phyloP scores from a whole-genome alignment of 2,797 vertebrate genomes.

The Sebastiscus albofasciatus region DNA sequence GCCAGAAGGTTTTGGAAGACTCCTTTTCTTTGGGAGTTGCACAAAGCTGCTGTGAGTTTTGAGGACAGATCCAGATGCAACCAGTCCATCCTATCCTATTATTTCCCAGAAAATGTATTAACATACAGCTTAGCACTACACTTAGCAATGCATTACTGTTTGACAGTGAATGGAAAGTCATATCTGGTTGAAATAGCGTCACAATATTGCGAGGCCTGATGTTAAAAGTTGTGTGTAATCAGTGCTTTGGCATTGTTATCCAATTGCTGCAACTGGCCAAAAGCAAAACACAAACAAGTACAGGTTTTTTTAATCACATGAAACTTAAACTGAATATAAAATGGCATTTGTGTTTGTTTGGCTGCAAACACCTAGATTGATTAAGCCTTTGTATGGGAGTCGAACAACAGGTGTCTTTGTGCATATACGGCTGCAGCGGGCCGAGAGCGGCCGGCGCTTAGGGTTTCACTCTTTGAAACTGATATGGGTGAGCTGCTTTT shows the following conservation, averaged over 20 bases:
- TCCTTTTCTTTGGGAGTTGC: constrained; percentile 18
- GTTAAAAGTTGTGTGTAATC: constrained; percentile 41
- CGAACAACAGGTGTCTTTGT: constrained; percentile 90
- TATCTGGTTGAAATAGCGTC: constrained; percentile 37
- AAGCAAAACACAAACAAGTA: constrained; percentile 28
- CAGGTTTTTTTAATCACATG: constrained; percentile 20
- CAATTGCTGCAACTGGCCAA: constrained; percentile 22
- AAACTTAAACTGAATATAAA: constrained; percentile 53
- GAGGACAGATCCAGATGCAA: not conserved
- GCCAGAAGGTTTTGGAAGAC: constrained; percentile 7
- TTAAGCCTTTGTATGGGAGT: constrained; percentile 73
- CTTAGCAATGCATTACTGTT: constrained; percentile 10
- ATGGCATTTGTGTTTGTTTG: constrained; percentile 72
- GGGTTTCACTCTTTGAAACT: constrained; percentile 88
- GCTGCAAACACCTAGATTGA: constrained; percentile 79
- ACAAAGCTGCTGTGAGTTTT: constrained; percentile 12
- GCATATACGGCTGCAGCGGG: constrained; percentile 70
- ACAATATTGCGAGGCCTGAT: constrained; percentile 12
- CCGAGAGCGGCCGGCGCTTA: constrained; percentile 73
- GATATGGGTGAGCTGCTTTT: constrained; percentile 86
- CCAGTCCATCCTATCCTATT: no score
- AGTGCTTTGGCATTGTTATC: constrained; percentile 30
- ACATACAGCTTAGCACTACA: constrained; percentile 15
- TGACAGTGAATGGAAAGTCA: constrained; percentile 24
- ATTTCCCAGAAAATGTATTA: constrained; percentile 33